A percentile compares a stretch with the other conserved stretches of the same genome.
Evolutionary conservation across 2,113 vertebrate species (phyloP).

Genomic region (Sphyrna mokarran): DNA sequence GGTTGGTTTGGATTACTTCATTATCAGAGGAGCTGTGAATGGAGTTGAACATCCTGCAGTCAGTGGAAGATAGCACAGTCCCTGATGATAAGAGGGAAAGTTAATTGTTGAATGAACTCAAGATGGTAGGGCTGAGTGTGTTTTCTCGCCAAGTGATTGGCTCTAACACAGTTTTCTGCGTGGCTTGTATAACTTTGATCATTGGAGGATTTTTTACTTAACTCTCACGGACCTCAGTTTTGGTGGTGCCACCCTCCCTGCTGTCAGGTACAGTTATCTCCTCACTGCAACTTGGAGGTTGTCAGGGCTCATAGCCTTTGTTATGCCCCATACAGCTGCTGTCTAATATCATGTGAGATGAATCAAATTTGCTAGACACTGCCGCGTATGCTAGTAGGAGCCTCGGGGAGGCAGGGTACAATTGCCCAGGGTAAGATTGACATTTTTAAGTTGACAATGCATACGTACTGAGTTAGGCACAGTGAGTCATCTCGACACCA

Average conservation of each 20-base stretch:
- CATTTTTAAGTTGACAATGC: neutral
- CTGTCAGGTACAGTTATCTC: neutral
- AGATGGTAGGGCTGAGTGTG: neutral
- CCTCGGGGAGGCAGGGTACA: neutral
- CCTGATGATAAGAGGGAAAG: neutral
- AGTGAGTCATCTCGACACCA: no score
- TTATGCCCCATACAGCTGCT: neutral
- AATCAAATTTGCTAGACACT: neutral
- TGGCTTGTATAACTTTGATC: neutral
- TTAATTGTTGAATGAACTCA: neutral
- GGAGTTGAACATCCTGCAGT: neutral
- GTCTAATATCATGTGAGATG: neutral
- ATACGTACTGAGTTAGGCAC: no score
- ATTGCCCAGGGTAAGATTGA: neutral
- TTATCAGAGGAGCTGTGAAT: neutral
- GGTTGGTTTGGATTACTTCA: neutral
- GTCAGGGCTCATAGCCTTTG: neutral
- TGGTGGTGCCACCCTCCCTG: neutral
- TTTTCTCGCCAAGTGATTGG: neutral
- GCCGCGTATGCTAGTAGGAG: neutral
- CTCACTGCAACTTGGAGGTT: neutral
- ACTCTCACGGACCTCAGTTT: neutral
- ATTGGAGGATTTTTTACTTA: neutral
- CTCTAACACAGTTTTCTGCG: neutral
- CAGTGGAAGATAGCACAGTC: neutral